Evolutionary conservation across 2,797 vertebrate species (phyloP).

Genomic region (Lates japonicus): DNA sequence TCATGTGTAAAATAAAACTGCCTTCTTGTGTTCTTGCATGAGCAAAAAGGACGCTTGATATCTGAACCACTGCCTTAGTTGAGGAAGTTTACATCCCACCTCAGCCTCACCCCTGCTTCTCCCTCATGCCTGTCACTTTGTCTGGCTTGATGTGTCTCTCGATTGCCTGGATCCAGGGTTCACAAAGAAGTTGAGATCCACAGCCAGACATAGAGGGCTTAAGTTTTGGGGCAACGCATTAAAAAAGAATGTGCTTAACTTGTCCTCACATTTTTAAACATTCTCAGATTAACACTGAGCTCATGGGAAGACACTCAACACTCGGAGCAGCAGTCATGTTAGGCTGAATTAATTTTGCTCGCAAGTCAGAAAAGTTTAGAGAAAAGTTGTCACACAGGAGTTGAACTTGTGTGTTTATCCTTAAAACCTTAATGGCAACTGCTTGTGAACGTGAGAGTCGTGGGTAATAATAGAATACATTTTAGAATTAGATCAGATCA

Average conservation of each 20-base stretch:
- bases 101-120: conserved; percentile 43
- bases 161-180: conserved; percentile 67
- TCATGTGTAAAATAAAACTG: conserved; percentile 75
- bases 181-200: conserved; percentile 58
- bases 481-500: background rate
- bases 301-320: conserved; percentile 53
- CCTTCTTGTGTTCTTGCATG: conserved; percentile 44
- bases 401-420: conserved; percentile 10
- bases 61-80: conserved; percentile 65
- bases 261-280: conserved; percentile 50
- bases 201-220: conserved; percentile 50
- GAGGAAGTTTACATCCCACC: conserved; percentile 63
- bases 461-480: background rate
- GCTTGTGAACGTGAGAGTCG: background rate
- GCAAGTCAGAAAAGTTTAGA: conserved; percentile 57
- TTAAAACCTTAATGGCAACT: conserved; percentile 1
- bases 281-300: conserved; percentile 60
- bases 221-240: conserved; percentile 60
- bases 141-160: conserved; percentile 70
- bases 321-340: conserved; percentile 44
- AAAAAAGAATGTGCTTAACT: conserved; percentile 62
- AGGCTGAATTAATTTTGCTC: conserved; percentile 42
- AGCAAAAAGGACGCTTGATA: conserved; percentile 65
- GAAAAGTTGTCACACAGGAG: conserved; percentile 46
- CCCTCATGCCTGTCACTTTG: conserved; percentile 57